Evolutionary conservation across 2,888 invertebrate genomes (phyloP), one percentile per base, ranked within the genome.

Genomic region (Sinopyrophorus schimmeli): DNA sequence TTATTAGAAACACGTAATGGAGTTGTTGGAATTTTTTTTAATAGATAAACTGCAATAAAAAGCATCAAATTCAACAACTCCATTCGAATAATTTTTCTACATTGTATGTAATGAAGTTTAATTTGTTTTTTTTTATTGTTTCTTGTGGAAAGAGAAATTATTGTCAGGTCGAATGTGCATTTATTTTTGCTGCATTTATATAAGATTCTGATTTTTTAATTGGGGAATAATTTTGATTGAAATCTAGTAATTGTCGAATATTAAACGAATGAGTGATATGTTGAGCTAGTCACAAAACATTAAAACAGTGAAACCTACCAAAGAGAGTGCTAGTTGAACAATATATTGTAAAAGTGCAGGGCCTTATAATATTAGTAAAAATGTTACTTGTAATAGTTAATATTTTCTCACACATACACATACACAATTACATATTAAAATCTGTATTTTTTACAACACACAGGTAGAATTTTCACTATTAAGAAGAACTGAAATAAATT

Each of bases 361-460:
- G 54, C 54, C 54, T 54, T 54, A 54, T 51, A 54, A 31, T 35
- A 32, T 41, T 48, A 48, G 48, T 41, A 16, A 40, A n/a, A 39
- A 23, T 10, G 20, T 27, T 39, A 42, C 20, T 42, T 39, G 39
- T 28, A 51, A 50, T 50, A 46, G 41, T 47, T 54, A n/a, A 57
- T 52, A 55, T 51, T 53, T 55, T 55, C 57, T 49, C 53, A 55
- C 31, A 37, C 32, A 32, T 17, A 53, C 46, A 46, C 42, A 42
- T 26, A n/a, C 21, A 35, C 42, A 44, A n/a, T n/a, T n/a, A n/a
- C n/a, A n/a, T n/a, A n/a, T n/a, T n/a, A n/a, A n/a, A 40, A 54
- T 47, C 41, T 57, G 59, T 63, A 63, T 63, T 63, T 59, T 63
- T 59, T 63, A 62, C 59, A 55, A 53, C 60, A 60, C 63, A 62